These are phyloP conservation scores for Manacus vitellinus DNA, from an alignment of 2,113 vertebrate species.

Conservation along the genomic window DNA sequence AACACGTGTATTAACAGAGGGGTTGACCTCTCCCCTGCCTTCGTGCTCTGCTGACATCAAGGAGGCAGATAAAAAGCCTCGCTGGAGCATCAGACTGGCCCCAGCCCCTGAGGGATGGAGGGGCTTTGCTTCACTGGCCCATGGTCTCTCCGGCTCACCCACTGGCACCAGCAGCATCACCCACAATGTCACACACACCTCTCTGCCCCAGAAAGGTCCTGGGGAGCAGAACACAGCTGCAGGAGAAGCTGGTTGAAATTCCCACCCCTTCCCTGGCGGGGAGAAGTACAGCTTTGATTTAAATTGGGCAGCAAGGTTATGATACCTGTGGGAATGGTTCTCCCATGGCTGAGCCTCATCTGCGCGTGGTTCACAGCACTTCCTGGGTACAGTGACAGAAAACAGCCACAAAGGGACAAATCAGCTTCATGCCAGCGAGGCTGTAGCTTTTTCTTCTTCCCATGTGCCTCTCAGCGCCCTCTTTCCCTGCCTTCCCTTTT, in stretches of 20 bases:
- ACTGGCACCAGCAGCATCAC: background rate
- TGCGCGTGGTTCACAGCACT: background rate
- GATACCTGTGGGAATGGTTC: background rate
- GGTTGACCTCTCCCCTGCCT: constrained; percentile 15
- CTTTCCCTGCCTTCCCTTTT: background rate
- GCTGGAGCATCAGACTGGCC: background rate
- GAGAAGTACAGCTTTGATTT: background rate
- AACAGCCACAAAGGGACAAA: background rate
- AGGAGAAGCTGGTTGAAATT: background rate
- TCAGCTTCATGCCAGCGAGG: background rate
- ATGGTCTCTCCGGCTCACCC: background rate
- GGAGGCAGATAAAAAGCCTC: background rate
- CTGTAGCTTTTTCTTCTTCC: background rate
- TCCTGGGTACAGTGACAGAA: background rate
- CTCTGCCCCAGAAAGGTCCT: background rate
- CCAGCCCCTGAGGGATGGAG: rapidly evolving
- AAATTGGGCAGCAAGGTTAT: background rate
- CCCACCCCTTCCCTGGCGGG: background rate
- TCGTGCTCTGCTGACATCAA: background rate
- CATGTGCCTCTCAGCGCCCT: background rate
- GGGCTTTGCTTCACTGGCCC: background rate
- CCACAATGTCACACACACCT: rapidly evolving
- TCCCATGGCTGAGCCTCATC: rapidly evolving
- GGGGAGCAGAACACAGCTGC: background rate
- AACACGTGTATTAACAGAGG: constrained; percentile 38